Base-by-base conservation (phyloP, 2,888 invertebrate species). In the Nephrotoma guestfalica region DNA sequence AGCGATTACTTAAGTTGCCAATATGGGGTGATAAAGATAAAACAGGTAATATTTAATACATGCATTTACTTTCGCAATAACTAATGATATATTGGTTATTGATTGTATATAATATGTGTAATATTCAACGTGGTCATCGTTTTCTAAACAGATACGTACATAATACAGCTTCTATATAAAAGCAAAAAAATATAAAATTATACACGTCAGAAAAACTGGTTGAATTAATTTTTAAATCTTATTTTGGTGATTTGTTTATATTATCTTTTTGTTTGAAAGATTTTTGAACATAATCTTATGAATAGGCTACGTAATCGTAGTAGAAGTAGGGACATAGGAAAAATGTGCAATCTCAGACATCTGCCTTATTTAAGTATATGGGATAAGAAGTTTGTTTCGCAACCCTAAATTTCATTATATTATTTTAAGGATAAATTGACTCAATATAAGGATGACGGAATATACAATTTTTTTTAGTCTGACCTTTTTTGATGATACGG, bases 1-100 rank as follows among this genome's bases (percentile, higher is more conserved):
- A 91, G 87, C 89, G 90, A 87, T 88, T 91, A 86, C 88, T 91
- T 18, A 90, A 90, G 88, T 89, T 91, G 71, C 89, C 90, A 45
- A 87, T 88, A 71, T 91, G 91, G 91, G 90, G 90, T 15, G 51
- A 57, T 41, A 57, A 43, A 43, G 51, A 57, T 86, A 57, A 41
- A 84, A 89, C 90, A 90, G 91, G 90, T 90, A 89, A 85, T 11
- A 41, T 41, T 84, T 45, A 85, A 83, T 15, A n/a, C 83, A 83
- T 83, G 83, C 13, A 41, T 85, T 85, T 85, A 41, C 18, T 40
- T 45, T 85, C 42, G 43, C 6, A 6, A 9, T 41, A 41, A 84
- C 41, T 41, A n/a, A n/a, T 41, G 15, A 84, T 41, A 41, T 3
- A 84, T 84, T 84, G 5, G 7, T 41, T 2, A 41, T 5, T 84